Evolutionary conservation across 2,888 invertebrate species (phyloP).

Genomic region (Terebella lapidaria): DNA sequence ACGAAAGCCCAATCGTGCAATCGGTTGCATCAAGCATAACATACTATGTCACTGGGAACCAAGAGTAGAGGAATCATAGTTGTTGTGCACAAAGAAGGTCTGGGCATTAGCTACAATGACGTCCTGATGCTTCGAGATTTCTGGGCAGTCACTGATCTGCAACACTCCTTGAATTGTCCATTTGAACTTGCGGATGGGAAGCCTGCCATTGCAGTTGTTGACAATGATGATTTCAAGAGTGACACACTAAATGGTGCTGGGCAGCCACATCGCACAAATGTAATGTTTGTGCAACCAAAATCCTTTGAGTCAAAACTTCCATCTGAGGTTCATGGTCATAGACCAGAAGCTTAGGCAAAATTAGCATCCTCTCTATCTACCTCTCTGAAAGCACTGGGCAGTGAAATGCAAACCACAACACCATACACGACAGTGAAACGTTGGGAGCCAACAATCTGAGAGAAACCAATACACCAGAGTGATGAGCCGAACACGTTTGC

Average conservation of each 20-base stretch:
- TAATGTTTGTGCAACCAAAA: constrained; percentile 4
- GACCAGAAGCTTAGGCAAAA: no score
- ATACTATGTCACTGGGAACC: neutral
- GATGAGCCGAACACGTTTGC: no score
- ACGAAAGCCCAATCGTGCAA: neutral
- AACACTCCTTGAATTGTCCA: constrained; percentile 2
- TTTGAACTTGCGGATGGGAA: constrained; percentile 9
- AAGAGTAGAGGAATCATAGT: neutral
- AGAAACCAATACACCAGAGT: no score
- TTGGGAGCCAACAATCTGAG: no score
- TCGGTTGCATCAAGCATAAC: neutral
- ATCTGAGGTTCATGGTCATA: no score
- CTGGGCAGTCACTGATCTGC: constrained; percentile 5
- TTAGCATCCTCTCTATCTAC: no score
- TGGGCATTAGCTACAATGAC: constrained; percentile 12
- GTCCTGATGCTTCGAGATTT: constrained; percentile 7
- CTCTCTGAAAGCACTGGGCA: no score
- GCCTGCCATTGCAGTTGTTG: constrained; percentile 12
- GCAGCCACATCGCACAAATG: neutral
- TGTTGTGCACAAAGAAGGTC: constrained; percentile 7
- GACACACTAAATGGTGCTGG: neutral
- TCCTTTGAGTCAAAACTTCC: no score
- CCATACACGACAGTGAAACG: constrained; percentile 1
- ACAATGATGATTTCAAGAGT: constrained; percentile 16
- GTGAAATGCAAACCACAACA: no score